Base-by-base conservation (phyloP, 1,140 invertebrate species). In the Trichonephila clavata region DNA sequence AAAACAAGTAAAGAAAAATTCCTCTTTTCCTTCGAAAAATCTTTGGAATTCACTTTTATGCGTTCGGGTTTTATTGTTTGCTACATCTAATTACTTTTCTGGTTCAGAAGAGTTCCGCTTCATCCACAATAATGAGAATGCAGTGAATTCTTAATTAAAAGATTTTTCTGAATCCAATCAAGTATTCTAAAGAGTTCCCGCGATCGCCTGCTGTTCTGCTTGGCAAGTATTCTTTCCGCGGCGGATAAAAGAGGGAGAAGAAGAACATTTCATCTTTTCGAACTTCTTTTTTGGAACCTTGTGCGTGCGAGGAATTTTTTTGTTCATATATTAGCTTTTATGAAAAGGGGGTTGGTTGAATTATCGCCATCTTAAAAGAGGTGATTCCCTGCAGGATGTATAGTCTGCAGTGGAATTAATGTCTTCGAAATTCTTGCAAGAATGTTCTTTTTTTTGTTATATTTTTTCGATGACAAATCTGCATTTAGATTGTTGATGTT, bases 11-110 rank as follows among this genome's bases (percentile, higher is more conserved):
- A 50, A 27, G 32, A n/a, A 50, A 68, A 20, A 86, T 18, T 24
- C 5, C 50, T 21, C 61, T 63, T 20, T 63, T 63, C 21, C 61
- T 5, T 27, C 39, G 84, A 86, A 86, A 86, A 89, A 89, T 91
- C 59, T 83, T 21, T 61, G 89, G 89, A 91, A 91, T 81, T 91
- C 77, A 80, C 89, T 91, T 91, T 81, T 83, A 68, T 86, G 24
- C 27, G 50, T 50, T 71, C 65, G 18, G 18, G 63, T 92, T 92
- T 92, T 92, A 92, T 92, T 86, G 90, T 92, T 92, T 68, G 83
- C 83, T 86, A 92, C 90, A 92, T 92, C 90, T 92, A 92, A 92
- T 92, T 92, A 92, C 90, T 92, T 92, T 92, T 92, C 90, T 86
- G 83, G 63, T 24, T 86, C 18, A 60, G 27, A 39, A 65, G 32